A percentile compares a stretch with the other conserved stretches of the same genome.
Conservation (phyloP, 2,888 invertebrate species). For the Automeris io region DNA sequence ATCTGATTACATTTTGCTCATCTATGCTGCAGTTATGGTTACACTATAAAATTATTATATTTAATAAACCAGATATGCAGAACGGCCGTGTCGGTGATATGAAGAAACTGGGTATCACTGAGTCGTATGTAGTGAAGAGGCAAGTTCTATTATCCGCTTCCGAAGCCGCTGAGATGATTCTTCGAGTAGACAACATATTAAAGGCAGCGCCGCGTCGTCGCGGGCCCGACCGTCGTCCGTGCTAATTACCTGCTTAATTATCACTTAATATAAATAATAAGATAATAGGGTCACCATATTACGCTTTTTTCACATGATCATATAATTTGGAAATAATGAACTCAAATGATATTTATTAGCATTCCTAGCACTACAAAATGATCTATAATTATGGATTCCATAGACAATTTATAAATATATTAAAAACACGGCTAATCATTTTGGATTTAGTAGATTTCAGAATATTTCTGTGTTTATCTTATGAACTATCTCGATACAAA, state of each 20-base stretch:
- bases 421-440: too few relatives aligned
- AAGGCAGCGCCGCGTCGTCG: slow-evolving; percentile 93
- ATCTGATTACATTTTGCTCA: too few relatives aligned
- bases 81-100: slow-evolving; percentile 93
- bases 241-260: slow-evolving; percentile 63
- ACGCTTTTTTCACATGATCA: too few relatives aligned
- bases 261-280: slow-evolving; percentile 1
- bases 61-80: slow-evolving; percentile 84
- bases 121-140: slow-evolving; percentile 97
- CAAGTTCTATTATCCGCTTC: slow-evolving; percentile 96
- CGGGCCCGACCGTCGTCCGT: slow-evolving; percentile 89
- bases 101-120: slow-evolving; percentile 93
- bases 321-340: too few relatives aligned
- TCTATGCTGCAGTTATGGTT: too few relatives aligned
- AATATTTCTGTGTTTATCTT: too few relatives aligned
- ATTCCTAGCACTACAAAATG: too few relatives aligned
- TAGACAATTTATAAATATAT: too few relatives aligned
- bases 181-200: slow-evolving; percentile 98
- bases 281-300: slow-evolving; percentile 2
- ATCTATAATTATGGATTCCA: too few relatives aligned
- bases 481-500: too few relatives aligned
- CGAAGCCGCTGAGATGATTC: slow-evolving; percentile 99
- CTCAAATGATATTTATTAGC: too few relatives aligned
- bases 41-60: slow-evolving; percentile 4
- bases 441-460: too few relatives aligned